Evolutionary conservation across 2,113 vertebrate genomes (phyloP), one percentile per base, ranked within the genome.

Genomic region (Burhinus oedicnemus): DNA sequence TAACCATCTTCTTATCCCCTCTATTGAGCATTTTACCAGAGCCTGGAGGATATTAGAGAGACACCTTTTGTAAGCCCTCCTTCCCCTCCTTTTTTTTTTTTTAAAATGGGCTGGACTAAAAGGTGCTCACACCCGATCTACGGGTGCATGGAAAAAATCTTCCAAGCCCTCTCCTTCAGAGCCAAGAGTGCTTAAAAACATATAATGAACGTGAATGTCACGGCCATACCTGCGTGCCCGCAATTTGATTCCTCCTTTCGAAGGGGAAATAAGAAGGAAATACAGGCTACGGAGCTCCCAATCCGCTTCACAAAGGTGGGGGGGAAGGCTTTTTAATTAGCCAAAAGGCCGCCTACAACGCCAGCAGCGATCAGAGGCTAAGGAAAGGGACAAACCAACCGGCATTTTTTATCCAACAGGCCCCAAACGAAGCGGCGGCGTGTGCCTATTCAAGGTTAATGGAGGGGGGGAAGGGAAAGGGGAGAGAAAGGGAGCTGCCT

Each of bases 381-480:
- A 49, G 90, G 44, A 90, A 68, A 83, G 65, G 18, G 61, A 87
- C 83, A 94, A 96, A 91, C 65, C 86, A 42, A 32, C 52, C 42
- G 66, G 75, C 66, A 40, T 40, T 40, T 40, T 40, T 40, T n/a
- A n/a, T 69, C 76, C 89, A 52, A 27, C 61, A 95, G 95, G 92
- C 91, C 83, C 78, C 82, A 83, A 94, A n/a, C 83, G 90, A 91
- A 96, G 92, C 75, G 88, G 74, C 65, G 87, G 90, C 93, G 86
- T 94, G 93, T 83, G 96, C 89, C 92, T 93, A 97, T 83, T 97
- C 97, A 98, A 98, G 98, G 97, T 98, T 97, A 98, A 96, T 90
- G 96, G 94, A 89, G 69, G 54, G 38, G 15, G 30, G 62, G 57
- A 69, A 60, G 64, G 77, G 83, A 79, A 78, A 45, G 89, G 70